These are phyloP conservation scores for Lagenorhynchus albirostris DNA, from an alignment of 2,113 vertebrate species.

Conservation along the genomic window DNA sequence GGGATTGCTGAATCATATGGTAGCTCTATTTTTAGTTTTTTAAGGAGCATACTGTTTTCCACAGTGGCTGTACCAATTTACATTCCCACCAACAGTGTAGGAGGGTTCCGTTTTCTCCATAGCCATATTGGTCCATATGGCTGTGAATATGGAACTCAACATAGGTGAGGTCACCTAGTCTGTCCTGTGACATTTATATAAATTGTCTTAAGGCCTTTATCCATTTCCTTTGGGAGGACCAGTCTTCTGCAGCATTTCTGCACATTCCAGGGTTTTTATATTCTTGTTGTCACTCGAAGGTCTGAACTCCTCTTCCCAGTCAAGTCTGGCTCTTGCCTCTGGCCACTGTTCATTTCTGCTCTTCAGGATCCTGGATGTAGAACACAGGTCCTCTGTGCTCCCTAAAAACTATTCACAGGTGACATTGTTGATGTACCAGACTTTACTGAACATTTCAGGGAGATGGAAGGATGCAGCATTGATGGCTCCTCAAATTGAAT, in stretches of 20 bases:
- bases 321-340: neutral
- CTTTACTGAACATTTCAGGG: neutral
- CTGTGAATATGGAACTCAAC: neutral
- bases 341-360: neutral
- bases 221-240: neutral
- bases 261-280: neutral
- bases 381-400: neutral
- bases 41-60: neutral
- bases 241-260: neutral
- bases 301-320: neutral
- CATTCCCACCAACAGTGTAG: neutral
- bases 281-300: neutral
- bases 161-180: neutral
- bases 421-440: neutral
- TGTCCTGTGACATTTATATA: neutral
- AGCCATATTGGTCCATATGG: neutral
- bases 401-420: neutral
- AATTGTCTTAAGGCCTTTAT: neutral
- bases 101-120: neutral
- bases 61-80: neutral
- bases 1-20: no score
- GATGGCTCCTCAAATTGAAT: neutral
- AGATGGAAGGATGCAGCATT: neutral
- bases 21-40: no score
- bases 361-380: neutral